phyloP scores from a whole-genome alignment of 2,113 vertebrate species.

The Cygnus buccinator region DNA sequence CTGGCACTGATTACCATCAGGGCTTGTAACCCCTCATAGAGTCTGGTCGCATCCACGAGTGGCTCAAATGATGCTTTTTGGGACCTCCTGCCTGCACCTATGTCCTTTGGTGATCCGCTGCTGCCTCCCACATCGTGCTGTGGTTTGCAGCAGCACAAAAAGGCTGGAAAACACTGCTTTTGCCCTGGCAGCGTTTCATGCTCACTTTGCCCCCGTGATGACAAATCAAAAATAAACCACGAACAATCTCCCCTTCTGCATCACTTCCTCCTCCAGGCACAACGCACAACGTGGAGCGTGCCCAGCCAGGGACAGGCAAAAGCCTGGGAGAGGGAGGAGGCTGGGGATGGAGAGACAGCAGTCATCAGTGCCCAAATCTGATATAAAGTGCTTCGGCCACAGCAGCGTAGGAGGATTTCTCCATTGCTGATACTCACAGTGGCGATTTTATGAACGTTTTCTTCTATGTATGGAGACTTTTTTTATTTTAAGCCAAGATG shows the following conservation, averaged over 20 bases:
- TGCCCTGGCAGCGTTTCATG: neutral
- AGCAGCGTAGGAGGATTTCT: neutral
- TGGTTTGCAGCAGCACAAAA: neutral
- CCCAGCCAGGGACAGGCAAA: neutral
- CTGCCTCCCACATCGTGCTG: neutral
- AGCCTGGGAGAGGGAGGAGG: neutral
- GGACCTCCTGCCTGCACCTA: neutral
- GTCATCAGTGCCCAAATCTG: neutral
- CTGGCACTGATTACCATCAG: neutral
- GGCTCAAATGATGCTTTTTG: neutral
- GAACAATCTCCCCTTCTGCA: neutral
- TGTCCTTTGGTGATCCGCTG: neutral
- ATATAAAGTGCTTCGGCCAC: fast-evolving
- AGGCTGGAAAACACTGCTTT: neutral
- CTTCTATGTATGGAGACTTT: neutral
- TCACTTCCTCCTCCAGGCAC: neutral
- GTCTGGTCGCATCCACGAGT: neutral
- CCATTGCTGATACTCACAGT: fast-evolving
- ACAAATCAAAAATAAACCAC: neutral
- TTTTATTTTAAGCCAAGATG: neutral
- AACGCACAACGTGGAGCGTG: fast-evolving
- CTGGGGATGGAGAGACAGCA: neutral
- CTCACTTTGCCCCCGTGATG: neutral
- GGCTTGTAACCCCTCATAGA: neutral
- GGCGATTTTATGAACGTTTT: fast-evolving